Evolutionary conservation across 2,888 invertebrate species (phyloP), one percentile per base, ranked within the genome.

Genomic region (Orthonevra nobilis): DNA sequence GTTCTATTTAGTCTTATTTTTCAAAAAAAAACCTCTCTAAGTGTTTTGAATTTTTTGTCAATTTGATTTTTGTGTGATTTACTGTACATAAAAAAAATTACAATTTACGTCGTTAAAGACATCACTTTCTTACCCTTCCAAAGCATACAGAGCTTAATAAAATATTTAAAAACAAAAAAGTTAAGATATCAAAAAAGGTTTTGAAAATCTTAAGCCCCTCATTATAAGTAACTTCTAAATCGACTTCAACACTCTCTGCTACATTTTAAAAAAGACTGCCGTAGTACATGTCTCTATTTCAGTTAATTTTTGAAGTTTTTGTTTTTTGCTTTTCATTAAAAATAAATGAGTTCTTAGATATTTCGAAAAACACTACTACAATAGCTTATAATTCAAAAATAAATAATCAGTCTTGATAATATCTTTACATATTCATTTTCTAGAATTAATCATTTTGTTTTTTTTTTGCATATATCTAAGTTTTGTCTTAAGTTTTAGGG

Each of bases 331-430:
- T 44, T 58, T 28, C 34, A 6, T 10, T 26, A 14, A 19, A 9
- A 28, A 17, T n/a, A 36, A 6, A 12, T 9, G 28, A 36, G 1
- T 20, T 58, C 50, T 75, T 58, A 70, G 58, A 64, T 60, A 52
- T 58, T 42, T 50, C 14, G 17, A 50, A 69, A n/a, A n/a, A 52
- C 19, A 64, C 38, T 40, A 52, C 50, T 44, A 75, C 56, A 68
- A 63, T 70, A 77, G 70, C 75, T 77, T 77, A 72, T 34, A 61
- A 73, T 73, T 73, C 61, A 66, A 73, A 79, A 79, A 61, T 79
- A 79, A 79, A 79, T 79, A 79, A 79, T 79, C 79, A 79, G 79
- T 79, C 79, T 79, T 79, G 66, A 79, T 79, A 79, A 79, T 73
- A 61, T 79, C 52, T 64, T 72, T 46, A 46, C 52, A 36, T 70